These are phyloP conservation scores for Callospermophilus lateralis DNA, from an alignment of 2,113 vertebrate genomes.

Conservation along the genomic window DNA sequence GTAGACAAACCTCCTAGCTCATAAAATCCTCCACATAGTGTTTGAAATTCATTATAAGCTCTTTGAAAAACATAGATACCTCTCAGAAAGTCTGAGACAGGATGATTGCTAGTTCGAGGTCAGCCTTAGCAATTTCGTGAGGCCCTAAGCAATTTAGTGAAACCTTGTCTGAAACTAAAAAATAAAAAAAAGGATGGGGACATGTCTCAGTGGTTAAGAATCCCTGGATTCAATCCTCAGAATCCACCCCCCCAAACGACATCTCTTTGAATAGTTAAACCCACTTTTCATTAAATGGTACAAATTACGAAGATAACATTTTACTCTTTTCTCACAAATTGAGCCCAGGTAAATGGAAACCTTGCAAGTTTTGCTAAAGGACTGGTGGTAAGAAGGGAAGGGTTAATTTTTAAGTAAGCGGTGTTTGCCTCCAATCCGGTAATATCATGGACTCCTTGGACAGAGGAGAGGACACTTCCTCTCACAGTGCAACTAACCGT, in stretches of 20 bases:
- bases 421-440: not conserved
- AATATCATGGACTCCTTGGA: not conserved
- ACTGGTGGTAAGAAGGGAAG: not conserved
- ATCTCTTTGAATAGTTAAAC: not conserved
- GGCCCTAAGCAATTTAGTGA: no score
- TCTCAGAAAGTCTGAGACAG: no score
- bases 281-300: not conserved
- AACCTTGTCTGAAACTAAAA: no score
- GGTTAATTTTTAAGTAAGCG: not conserved
- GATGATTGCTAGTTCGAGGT: no score
- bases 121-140: no score
- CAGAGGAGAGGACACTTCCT: not conserved
- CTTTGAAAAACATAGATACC: not conserved
- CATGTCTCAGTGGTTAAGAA: no score
- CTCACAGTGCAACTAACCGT: no score
- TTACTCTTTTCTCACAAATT: not conserved
- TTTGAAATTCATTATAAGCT: not conserved
- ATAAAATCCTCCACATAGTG: not conserved
- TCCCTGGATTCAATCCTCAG: no score
- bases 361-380: not conserved
- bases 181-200: no score
- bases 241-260: no score
- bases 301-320: not conserved
- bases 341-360: not conserved
- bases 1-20: not conserved